Base-by-base conservation (phyloP, 2,113 vertebrate genomes). In the Lynx canadensis region DNA sequence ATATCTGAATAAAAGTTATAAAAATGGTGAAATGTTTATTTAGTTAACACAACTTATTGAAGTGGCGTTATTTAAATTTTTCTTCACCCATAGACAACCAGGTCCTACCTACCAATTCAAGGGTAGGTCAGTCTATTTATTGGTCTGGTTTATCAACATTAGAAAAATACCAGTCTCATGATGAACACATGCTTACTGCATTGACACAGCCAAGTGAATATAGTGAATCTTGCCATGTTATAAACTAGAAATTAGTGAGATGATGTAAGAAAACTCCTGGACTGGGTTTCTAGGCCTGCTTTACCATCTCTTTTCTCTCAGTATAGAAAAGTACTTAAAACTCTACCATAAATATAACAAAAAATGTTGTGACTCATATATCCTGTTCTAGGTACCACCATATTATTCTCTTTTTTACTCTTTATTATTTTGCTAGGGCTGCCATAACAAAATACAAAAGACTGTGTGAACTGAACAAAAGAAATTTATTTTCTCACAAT, bases 1-100 rank as follows among this genome's bases (percentile, higher is more conserved):
- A 94, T 97, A 76, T 45, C 8, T 74, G 36, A 95, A 68, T 87
- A 60, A 79, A 89, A 81, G 41, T 65, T 84, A 74, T 93, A 80
- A 95, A 82, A 91, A 76, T 73, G 50, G 31, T 78, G 10, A 66
- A 60, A 68, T 95, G 3, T 84, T 76, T 94, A 27, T 83, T 74
- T 94, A 29, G 29, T 36, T 84, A 83, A 78, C 25, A 81, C 21
- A 89, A 71, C 27, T 91, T 71, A 63, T 91, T 71, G 63, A 91
- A 89, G 45, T 82, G 10, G 16, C 68, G 29, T 66, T 91, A 65
- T 85, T 92, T 80, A 33, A 69, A 45, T 60, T 69, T 94, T 86
- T 88, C 41, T 88, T 92, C 50, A 78, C 4, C 10, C 63, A 4
- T 25, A 81, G 55, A 29, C 60, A 38, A 57, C 9, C 45, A 68